Evolutionary conservation across 2,888 invertebrate genomes (phyloP).

Genomic region (Apamea crenata): DNA sequence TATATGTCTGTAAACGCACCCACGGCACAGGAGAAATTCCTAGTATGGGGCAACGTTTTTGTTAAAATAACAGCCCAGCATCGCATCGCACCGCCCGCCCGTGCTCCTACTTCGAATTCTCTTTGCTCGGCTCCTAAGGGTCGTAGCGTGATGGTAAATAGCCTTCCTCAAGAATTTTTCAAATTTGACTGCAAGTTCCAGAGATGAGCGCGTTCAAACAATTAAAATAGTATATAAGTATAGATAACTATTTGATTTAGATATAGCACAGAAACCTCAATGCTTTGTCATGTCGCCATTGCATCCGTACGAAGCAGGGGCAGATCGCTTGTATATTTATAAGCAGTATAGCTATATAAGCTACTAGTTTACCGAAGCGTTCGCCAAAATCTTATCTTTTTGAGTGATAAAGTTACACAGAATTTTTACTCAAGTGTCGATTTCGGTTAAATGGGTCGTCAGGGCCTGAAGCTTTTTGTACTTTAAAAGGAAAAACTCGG

Average conservation of each 20-base stretch:
- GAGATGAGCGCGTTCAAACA: background rate
- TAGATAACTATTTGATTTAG: background rate
- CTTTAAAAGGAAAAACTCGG: constrained; percentile 28
- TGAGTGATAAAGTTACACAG: constrained; percentile 3
- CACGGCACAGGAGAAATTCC: too few relatives aligned
- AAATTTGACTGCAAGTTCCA: background rate
- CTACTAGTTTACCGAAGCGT: background rate
- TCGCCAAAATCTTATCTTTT: constrained; percentile 19
- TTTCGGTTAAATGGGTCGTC: constrained; percentile 27
- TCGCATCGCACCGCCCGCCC: too few relatives aligned
- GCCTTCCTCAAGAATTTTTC: too few relatives aligned
- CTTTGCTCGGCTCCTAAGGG: too few relatives aligned
- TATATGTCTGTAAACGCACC: too few relatives aligned
- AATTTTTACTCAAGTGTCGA: constrained; percentile 15
- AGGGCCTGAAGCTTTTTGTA: constrained; percentile 10
- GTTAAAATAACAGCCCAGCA: too few relatives aligned
- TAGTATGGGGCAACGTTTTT: too few relatives aligned
- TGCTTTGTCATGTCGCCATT: background rate
- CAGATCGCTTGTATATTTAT: background rate
- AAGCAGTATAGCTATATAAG: background rate
- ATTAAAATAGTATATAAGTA: background rate
- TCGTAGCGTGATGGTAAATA: too few relatives aligned
- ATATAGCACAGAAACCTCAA: background rate
- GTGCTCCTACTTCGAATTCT: too few relatives aligned
- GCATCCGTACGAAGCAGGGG: background rate